Conservation (phyloP, 2,888 invertebrate genomes). For the Neoascia interrupta region DNA sequence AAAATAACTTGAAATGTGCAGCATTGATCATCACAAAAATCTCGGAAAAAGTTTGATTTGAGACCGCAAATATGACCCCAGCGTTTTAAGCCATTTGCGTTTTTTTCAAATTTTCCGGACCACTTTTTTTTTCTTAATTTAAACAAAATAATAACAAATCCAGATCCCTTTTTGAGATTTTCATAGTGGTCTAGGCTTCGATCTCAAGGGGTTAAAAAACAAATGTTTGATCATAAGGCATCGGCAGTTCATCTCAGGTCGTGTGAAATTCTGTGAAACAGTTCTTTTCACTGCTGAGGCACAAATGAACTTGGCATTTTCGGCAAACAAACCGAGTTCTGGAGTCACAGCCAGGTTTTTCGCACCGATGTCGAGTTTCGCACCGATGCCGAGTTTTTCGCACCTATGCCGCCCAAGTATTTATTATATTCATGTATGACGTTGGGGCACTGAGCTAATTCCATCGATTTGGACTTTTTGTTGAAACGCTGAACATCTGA, state of each 20-base stretch:
- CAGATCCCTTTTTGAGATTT: no score
- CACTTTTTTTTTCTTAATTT: no score
- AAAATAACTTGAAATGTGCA: no score
- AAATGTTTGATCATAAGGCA: neutral
- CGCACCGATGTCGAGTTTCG: neutral
- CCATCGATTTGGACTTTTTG: slow-evolving; percentile 41
- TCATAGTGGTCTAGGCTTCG: no score
- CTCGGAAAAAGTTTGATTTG: no score
- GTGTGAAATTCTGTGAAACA: slow-evolving; percentile 9
- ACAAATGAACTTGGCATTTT: slow-evolving; percentile 3
- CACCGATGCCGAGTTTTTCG: neutral
- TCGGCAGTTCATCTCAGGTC: neutral
- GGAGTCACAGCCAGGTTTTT: slow-evolving; percentile 10
- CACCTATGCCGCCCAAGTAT: neutral
- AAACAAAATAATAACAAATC: no score
- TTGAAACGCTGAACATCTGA: slow-evolving; percentile 39
- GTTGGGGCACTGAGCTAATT: slow-evolving; percentile 19
- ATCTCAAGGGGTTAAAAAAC: no score
- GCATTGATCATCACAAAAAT: no score
- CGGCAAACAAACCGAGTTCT: slow-evolving; percentile 5
- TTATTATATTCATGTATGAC: slow-evolving; percentile 3
- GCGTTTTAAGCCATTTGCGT: no score
- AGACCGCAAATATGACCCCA: no score
- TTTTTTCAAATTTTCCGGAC: no score
- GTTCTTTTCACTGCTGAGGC: slow-evolving; percentile 13